Percentiles rank a stretch among this genome's conserved stretches.
phyloP scores from a whole-genome alignment of 2,113 vertebrate species.

The Festucalex cinctus region DNA sequence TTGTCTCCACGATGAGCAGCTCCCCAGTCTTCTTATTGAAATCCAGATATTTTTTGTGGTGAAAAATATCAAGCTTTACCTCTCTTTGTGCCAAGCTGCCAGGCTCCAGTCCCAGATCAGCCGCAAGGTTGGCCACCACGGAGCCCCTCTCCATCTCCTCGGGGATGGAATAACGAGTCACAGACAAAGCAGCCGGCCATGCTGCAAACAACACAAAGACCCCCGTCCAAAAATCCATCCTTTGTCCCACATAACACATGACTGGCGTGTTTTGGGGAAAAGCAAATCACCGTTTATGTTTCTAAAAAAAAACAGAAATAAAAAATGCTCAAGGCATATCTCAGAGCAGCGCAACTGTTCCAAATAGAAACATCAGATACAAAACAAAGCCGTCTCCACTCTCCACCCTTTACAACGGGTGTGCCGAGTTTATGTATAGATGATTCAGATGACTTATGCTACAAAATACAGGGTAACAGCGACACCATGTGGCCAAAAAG shows the following conservation, averaged over 20 bases:
- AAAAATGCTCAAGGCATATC: neutral
- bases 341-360: neutral
- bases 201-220: conserved; percentile 58
- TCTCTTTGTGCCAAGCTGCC: conserved; percentile 49
- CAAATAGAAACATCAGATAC: neutral
- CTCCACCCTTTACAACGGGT: conserved; percentile 25
- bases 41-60: conserved; percentile 71
- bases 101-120: conserved; percentile 76
- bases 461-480: conserved; percentile 57
- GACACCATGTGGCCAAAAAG: conserved; percentile 55
- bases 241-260: conserved; percentile 2
- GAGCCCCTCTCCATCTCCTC: conserved; percentile 81
- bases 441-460: neutral
- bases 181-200: conserved; percentile 15
- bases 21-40: conserved; percentile 72
- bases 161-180: conserved; percentile 73
- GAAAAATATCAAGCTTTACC: conserved; percentile 63
- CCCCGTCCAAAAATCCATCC: conserved; percentile 24
- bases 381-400: conserved; percentile 6
- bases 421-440: conserved; percentile 15
- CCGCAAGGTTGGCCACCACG: conserved; percentile 76
- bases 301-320: neutral
- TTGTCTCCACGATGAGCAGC: conserved; percentile 54
- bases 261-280: neutral
- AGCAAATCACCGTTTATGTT: neutral